Percentiles rank a stretch among this genome's conserved stretches.
phyloP scores from a whole-genome alignment of 1,140 invertebrate genomes.

The Drosophila bocqueti region DNA sequence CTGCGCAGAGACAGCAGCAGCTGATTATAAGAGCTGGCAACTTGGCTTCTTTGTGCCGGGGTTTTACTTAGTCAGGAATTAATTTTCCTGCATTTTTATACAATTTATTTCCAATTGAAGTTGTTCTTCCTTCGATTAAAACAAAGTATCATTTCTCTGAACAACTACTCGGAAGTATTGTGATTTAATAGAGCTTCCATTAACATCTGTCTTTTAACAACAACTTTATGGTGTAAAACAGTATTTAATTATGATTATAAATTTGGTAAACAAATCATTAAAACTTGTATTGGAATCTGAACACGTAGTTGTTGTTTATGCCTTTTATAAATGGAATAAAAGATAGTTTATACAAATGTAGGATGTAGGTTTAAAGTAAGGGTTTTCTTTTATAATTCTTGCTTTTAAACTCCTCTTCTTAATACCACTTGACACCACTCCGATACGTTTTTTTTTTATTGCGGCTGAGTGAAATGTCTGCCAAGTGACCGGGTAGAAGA shows the following conservation, averaged over 20 bases:
- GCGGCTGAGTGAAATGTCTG: constrained; percentile 30
- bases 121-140: too few relatives aligned
- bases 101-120: too few relatives aligned
- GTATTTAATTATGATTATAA: background rate
- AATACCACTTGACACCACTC: constrained; percentile 13
- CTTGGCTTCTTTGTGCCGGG: background rate
- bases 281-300: too few relatives aligned
- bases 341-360: too few relatives aligned
- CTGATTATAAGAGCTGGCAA: constrained; percentile 17
- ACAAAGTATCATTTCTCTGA: background rate
- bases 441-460: constrained; percentile 2
- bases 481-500: constrained; percentile 38
- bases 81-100: background rate
- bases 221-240: background rate
- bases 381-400: too few relatives aligned
- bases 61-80: background rate
- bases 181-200: background rate
- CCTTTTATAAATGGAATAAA: too few relatives aligned
- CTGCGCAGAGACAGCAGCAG: constrained; percentile 40
- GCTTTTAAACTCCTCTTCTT: background rate
- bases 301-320: too few relatives aligned
- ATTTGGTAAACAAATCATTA: background rate
- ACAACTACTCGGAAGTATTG: background rate
- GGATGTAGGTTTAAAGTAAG: background rate
- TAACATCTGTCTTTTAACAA: background rate